These are phyloP conservation scores for Camelus bactrianus DNA, from an alignment of 2,113 vertebrate genomes.

Conservation along the genomic window DNA sequence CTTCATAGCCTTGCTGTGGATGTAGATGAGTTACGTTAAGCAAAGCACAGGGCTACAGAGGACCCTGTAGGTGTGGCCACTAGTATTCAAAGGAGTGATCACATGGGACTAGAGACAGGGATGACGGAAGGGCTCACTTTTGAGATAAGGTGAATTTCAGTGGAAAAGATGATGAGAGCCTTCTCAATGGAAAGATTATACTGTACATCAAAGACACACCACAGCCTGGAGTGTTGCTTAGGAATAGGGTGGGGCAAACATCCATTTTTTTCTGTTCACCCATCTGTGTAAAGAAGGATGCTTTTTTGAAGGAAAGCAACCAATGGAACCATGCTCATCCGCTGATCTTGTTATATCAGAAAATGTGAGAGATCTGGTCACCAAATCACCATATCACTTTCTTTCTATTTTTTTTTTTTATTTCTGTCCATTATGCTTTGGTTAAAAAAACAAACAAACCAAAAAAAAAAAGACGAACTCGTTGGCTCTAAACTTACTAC, in stretches of 20 bases:
- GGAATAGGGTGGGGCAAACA: neutral
- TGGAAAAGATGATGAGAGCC: neutral
- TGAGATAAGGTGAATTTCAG: neutral
- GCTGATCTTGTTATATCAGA: neutral
- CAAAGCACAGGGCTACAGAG: neutral
- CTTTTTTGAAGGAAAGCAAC: slow-evolving; percentile 1
- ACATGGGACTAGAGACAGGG: neutral
- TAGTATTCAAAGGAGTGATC: neutral
- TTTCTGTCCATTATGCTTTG: neutral
- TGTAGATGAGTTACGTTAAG: neutral
- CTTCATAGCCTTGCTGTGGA: neutral
- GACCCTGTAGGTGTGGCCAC: neutral
- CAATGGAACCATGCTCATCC: neutral
- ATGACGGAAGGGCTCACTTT: neutral
- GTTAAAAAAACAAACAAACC: neutral
- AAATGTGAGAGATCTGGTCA: neutral
- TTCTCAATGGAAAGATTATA: neutral
- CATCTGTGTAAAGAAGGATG: neutral
- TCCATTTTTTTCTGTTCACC: neutral
- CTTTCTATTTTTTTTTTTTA: neutral
- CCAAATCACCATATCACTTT: neutral
- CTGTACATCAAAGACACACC: neutral
- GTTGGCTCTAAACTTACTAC: neutral
- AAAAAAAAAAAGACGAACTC: neutral
- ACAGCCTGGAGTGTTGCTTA: neutral